These are phyloP conservation scores for Pristionchus pacificus DNA, from an alignment of 1,140 invertebrate genomes.

Conservation along the genomic window DNA sequence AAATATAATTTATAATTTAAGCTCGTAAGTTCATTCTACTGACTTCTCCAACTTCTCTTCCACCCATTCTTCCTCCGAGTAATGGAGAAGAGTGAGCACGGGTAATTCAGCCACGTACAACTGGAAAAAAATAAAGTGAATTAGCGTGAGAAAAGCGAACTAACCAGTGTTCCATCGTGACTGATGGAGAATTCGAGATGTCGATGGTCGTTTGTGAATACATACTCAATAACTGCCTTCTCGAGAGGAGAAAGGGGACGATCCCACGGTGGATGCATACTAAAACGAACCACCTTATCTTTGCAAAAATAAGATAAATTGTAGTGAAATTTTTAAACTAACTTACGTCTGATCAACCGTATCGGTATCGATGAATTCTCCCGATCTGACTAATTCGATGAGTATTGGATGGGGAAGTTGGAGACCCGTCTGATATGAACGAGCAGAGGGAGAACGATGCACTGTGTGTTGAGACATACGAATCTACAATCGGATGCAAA, in stretches of 20 bases:
- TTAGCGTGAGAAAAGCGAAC: neutral
- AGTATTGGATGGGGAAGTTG: neutral
- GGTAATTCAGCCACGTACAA: neutral
- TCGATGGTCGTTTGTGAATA: neutral
- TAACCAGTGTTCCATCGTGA: neutral
- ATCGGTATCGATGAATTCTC: neutral
- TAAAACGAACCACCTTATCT: neutral
- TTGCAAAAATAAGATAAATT: neutral
- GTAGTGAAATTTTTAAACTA: neutral
- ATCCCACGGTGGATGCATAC: neutral
- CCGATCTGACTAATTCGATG: neutral
- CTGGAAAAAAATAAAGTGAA: neutral
- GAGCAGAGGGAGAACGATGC: neutral
- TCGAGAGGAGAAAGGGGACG: neutral
- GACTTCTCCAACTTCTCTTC: too few relatives aligned
- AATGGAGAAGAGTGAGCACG: neutral
- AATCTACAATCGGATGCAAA: too few relatives aligned
- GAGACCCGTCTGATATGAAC: neutral
- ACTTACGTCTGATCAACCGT: neutral
- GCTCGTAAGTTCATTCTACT: too few relatives aligned
- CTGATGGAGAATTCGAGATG: neutral
- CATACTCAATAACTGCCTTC: neutral
- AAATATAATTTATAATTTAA: too few relatives aligned
- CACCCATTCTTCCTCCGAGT: neutral
- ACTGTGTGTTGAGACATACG: too few relatives aligned